Percentiles rank a stretch among this genome's conserved stretches.
Conservation (phyloP, 1,140 invertebrate species). For the Argopecten irradians region DNA sequence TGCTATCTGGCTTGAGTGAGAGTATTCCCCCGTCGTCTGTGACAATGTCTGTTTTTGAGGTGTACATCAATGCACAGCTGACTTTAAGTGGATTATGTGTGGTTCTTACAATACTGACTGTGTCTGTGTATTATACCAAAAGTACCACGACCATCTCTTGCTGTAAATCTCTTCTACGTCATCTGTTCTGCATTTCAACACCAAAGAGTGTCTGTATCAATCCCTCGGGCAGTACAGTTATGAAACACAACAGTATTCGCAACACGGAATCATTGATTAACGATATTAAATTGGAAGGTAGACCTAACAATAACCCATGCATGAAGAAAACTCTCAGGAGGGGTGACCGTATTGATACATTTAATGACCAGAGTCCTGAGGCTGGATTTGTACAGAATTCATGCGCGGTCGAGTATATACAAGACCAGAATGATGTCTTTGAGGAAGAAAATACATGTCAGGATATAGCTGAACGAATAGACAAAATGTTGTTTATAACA, state of each 20-base stretch:
- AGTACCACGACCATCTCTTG: not conserved
- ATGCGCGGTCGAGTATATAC: too few species aligned
- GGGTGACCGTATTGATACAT: too few species aligned
- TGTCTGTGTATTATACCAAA: not conserved
- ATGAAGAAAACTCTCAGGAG: too few species aligned
- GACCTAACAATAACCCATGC: too few species aligned
- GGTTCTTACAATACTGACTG: not conserved
- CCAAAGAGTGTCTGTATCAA: not conserved
- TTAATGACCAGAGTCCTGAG: too few species aligned
- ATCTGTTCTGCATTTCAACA: not conserved
- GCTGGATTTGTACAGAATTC: too few species aligned
- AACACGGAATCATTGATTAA: too few species aligned
- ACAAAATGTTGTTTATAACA: too few species aligned
- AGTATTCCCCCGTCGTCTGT: not conserved
- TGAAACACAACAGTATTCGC: not conserved
- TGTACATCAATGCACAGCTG: not conserved
- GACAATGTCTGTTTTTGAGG: not conserved
- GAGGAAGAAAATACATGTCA: too few species aligned
- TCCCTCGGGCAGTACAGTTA: not conserved
- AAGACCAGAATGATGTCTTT: too few species aligned
- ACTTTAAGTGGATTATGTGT: not conserved
- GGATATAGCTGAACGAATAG: too few species aligned
- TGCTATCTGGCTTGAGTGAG: not conserved
- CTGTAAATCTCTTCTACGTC: not conserved
- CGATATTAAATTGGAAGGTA: too few species aligned